These are phyloP conservation scores for Griposia aprilina DNA, from an alignment of 2,888 invertebrate species.

Conservation along the genomic window DNA sequence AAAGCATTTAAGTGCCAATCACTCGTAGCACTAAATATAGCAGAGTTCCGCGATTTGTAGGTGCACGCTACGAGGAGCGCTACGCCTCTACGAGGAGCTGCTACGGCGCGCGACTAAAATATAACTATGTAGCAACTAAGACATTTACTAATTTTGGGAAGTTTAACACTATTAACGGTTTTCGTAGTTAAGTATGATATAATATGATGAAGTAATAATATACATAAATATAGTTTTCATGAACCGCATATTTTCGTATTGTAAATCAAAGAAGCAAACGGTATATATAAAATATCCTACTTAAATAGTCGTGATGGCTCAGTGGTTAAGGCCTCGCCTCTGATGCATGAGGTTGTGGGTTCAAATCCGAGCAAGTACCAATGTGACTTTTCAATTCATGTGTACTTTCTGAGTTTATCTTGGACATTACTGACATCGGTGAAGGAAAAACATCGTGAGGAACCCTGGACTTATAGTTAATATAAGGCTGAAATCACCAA, in stretches of 20 bases:
- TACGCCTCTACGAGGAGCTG: slow-evolving; percentile 52
- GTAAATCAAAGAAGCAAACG: neutral
- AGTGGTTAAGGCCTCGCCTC: too few species aligned
- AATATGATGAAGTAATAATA: neutral
- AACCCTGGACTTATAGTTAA: too few species aligned
- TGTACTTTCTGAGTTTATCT: too few species aligned
- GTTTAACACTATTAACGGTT: neutral
- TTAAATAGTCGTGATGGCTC: too few species aligned
- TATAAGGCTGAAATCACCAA: too few species aligned
- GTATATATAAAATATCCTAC: too few species aligned
- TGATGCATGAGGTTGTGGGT: too few species aligned
- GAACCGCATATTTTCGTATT: neutral
- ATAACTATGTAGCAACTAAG: slow-evolving; percentile 30
- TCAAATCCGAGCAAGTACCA: too few species aligned
- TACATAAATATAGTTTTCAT: neutral
- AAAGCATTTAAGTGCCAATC: slow-evolving; percentile 57
- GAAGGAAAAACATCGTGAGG: too few species aligned
- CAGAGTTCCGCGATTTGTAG: slow-evolving; percentile 47
- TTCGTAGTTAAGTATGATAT: neutral
- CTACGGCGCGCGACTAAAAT: slow-evolving; percentile 38
- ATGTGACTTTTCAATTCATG: too few species aligned
- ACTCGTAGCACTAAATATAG: slow-evolving; percentile 59
- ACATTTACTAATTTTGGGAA: slow-evolving; percentile 4
- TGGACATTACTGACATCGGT: too few species aligned
- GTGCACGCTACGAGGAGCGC: slow-evolving; percentile 64